Conservation (phyloP, 2,888 invertebrate species). For the Colletes collaris region DNA sequence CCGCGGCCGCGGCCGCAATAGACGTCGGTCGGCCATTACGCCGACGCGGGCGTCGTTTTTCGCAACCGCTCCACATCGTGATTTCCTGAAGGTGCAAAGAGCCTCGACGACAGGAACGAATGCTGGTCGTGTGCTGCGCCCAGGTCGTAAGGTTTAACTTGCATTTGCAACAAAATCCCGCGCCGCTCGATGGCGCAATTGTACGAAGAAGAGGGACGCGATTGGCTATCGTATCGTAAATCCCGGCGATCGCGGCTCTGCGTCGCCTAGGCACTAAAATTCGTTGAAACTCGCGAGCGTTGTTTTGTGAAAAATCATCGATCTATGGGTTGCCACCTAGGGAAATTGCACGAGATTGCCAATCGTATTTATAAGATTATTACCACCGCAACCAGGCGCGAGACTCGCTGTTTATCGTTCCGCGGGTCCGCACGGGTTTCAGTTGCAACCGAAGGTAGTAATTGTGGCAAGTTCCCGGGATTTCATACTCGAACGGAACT, state of each 20-base stretch:
- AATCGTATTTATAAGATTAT: background rate
- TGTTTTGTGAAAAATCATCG: background rate
- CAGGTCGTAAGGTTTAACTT: conserved; percentile 47
- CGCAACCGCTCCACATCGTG: conserved; percentile 75
- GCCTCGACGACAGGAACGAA: conserved; percentile 46
- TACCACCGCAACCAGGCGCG: background rate
- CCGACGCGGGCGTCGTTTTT: conserved; percentile 62
- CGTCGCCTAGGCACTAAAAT: background rate
- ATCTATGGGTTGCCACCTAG: background rate
- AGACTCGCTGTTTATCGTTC: background rate
- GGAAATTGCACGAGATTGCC: background rate
- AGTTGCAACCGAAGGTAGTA: background rate
- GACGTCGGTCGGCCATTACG: conserved; percentile 47
- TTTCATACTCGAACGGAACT: background rate
- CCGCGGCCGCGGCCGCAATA: conserved; percentile 53
- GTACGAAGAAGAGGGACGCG: conserved; percentile 1
- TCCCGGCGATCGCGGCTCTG: conserved; percentile 9
- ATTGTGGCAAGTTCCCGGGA: background rate
- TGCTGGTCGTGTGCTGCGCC: conserved; percentile 51
- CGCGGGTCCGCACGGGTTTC: background rate
- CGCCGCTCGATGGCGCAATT: conserved; percentile 7
- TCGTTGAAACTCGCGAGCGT: background rate
- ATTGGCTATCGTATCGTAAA: conserved; percentile 2
- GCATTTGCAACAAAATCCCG: conserved; percentile 35
- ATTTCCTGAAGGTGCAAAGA: conserved; percentile 76